Evolutionary conservation across 2,888 invertebrate genomes (phyloP), one percentile per base, ranked within the genome.

Genomic region (Laothoe populi): DNA sequence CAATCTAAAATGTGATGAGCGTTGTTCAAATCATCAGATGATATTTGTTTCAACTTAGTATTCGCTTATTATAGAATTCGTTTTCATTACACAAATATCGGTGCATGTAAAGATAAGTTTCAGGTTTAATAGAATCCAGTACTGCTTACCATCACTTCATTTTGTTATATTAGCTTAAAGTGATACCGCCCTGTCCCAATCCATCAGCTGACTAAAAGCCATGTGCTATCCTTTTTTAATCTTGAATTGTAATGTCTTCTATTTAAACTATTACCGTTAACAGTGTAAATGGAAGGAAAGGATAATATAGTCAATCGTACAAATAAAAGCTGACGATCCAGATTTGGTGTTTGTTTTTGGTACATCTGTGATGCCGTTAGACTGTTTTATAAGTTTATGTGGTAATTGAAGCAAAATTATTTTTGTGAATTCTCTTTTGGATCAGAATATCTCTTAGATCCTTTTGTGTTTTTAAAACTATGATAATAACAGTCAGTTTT

Each of bases 181-280:
- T 31, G 26, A 31, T 49, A n/a, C 49, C 16, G 31, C 31, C 16
- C 10, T 31, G 49, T 49, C 49, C 16, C 16, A 31, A 31, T 31
- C 19, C 53, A 31, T 31, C 19, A 19, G 16, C 31, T 53, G 53
- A 53, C 2, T 53, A 19, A 53, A 38, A 53, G 31, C 53, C 53
- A 4, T 31, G 26, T 49, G 24, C 16, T 31, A 31, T 31, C 19
- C 16, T 31, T 4, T 16, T 19, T 11, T 19, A 44, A n/a, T n/a
- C 19, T 44, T 44, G 44, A 7, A 1, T 8, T 19, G 16, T 31
- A 10, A 35, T 35, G 53, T 31, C 16, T n/a, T n/a, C 16, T 16
- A 19, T 21, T 13, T 19, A 10, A 35, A 11, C 31, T 31, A 26
- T n/a, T 49, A 53, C 31, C 1, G 19, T 19, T 53, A 19, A 53